phyloP scores from a whole-genome alignment of 2,888 invertebrate genomes.

The Proisotoma minuta region DNA sequence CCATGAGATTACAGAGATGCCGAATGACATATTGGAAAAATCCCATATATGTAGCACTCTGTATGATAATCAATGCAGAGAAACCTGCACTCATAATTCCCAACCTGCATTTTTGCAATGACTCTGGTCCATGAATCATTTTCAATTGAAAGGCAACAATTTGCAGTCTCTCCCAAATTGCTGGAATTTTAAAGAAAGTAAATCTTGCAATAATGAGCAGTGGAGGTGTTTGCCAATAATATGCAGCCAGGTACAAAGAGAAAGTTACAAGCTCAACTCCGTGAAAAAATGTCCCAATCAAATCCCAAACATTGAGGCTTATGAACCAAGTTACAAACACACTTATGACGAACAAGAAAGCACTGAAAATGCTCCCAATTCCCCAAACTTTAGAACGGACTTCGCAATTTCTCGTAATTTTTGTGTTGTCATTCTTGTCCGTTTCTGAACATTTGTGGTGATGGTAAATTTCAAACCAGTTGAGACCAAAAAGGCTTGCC shows the following conservation, averaged over 20 bases:
- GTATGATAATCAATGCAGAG: too few species aligned
- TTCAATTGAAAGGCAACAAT: too few species aligned
- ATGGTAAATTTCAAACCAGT: not conserved
- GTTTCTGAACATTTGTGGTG: not conserved
- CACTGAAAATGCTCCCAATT: not conserved
- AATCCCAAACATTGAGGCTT: not conserved
- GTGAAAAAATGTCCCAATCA: not conserved
- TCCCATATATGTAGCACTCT: not conserved
- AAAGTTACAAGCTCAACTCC: not conserved
- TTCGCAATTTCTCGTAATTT: not conserved
- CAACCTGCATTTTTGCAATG: too few species aligned
- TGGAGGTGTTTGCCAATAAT: not conserved
- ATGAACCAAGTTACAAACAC: not conserved
- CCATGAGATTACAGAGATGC: not conserved
- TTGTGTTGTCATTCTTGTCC: not conserved
- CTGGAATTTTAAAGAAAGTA: not conserved
- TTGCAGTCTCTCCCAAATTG: not conserved
- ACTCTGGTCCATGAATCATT: too few species aligned
- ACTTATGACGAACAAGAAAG: not conserved
- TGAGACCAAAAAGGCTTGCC: not conserved
- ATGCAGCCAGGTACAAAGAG: not conserved
- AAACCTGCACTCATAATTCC: too few species aligned
- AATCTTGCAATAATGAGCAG: not conserved
- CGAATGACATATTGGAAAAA: not conserved
- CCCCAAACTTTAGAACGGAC: not conserved